phyloP scores from a whole-genome alignment of 2,797 vertebrate genomes.

The Dendrocincla fuliginosa region DNA sequence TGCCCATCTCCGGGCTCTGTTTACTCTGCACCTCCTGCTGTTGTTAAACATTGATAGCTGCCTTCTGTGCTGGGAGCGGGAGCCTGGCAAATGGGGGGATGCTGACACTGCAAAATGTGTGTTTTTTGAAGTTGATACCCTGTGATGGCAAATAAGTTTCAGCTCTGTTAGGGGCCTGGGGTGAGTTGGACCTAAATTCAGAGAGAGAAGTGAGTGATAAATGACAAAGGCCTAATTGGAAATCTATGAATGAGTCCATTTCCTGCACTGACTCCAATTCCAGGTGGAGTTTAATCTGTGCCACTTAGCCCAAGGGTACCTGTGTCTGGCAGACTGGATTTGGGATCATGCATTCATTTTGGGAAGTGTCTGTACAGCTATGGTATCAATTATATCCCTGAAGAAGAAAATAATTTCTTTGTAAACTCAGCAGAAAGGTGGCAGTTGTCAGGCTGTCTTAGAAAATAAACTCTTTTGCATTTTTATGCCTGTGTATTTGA shows the following conservation, averaged over 20 bases:
- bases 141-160: background rate
- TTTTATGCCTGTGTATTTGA: fast-evolving
- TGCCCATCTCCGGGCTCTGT: background rate
- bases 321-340: background rate
- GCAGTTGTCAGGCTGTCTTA: background rate
- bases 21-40: background rate
- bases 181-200: background rate
- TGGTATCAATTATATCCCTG: background rate
- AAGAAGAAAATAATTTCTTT: background rate
- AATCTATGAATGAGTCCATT: background rate
- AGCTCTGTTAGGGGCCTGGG: background rate
- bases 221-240: background rate
- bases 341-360: background rate
- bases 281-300: background rate
- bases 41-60: background rate
- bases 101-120: background rate
- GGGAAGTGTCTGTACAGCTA: background rate
- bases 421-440: background rate
- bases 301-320: fast-evolving
- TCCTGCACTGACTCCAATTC: background rate
- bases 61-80: background rate
- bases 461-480: background rate
- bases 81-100: background rate
- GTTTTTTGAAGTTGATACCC: background rate
- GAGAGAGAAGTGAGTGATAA: background rate